Evolutionary conservation across 2,888 invertebrate genomes (phyloP), one percentile per base, ranked within the genome.

Genomic region (Lypha dubia): DNA sequence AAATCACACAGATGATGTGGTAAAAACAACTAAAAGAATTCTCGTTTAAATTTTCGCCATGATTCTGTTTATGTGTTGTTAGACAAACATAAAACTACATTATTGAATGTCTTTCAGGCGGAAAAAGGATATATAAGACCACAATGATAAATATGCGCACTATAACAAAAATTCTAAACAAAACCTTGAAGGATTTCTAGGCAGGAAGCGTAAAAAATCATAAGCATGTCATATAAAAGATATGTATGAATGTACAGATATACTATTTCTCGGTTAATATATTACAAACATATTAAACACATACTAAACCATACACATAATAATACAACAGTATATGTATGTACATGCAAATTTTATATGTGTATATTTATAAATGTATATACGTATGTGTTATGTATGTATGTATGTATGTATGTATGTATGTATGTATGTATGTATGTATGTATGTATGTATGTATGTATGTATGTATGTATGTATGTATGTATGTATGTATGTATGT

Each of bases 81-180:
- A 46, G 51, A 20, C 60, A 68, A 71, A 79, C 13, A 67, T 46
- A 60, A 60, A 83, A 79, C 79, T 67, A 88, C 87, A 87, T 87
- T n/a, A 79, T 87, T 86, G 88, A 86, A 86, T 86, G 79, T 79
- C 85, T 87, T 84, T 88, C 89, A 89, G 87, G 89, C 88, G 87
- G 87, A 87, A 86, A 87, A 87, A 86, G 81, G 83, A 87, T 86
- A 87, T 68, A 79, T 73, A 76, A 79, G 88, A 84, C 32, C 6
- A 58, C 28, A 11, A 32, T 62, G 20, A 51, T 58, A 77, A 41
- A 67, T 32, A 38, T 7, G 13, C 22, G 35, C n/a, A n/a, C n/a
- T 20, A 60, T 35, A 44, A 46, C 20, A 46, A 3, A 63, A 17
- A 13, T 3, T 15, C 9, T 65, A 74, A 67, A 53, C 80, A 53